Percentiles rank a stretch among this genome's conserved stretches.
phyloP scores from a whole-genome alignment of 1,140 invertebrate species.

The Neodiprion pinetum region DNA sequence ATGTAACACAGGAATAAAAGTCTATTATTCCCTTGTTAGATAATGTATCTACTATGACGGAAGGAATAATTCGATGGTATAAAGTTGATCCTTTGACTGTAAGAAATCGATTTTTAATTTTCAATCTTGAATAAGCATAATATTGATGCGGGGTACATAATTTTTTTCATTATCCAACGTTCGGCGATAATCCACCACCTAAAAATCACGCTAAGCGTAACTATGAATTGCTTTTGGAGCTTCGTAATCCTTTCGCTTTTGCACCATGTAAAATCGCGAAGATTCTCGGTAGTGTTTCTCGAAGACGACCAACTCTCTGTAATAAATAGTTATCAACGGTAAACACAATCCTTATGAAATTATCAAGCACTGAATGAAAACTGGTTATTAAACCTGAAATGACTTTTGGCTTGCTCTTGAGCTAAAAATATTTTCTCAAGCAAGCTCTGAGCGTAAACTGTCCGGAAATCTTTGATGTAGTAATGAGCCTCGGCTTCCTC shows the following conservation, averaged over 20 bases:
- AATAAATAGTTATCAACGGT: neutral
- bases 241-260: slow-evolving; percentile 26
- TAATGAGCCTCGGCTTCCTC: slow-evolving; percentile 69
- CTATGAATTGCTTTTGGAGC: slow-evolving; percentile 29
- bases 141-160: too few relatives aligned
- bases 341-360: neutral
- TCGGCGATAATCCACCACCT: too few relatives aligned
- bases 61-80: too few relatives aligned
- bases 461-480: slow-evolving; percentile 31
- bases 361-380: neutral
- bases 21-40: too few relatives aligned
- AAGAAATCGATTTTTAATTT: too few relatives aligned
- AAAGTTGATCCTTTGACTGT: too few relatives aligned
- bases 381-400: slow-evolving; percentile 36
- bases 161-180: too few relatives aligned
- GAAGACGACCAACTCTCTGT: neutral
- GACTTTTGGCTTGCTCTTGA: slow-evolving; percentile 45
- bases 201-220: neutral
- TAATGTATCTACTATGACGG: too few relatives aligned
- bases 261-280: slow-evolving; percentile 27
- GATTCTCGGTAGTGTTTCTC: slow-evolving; percentile 25
- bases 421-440: slow-evolving; percentile 36
- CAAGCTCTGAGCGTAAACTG: slow-evolving; percentile 42
- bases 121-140: too few relatives aligned
- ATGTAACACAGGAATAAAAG: too few relatives aligned